These are phyloP conservation scores for Mythimna lalbum DNA, from an alignment of 2,888 invertebrate species.

Conservation along the genomic window DNA sequence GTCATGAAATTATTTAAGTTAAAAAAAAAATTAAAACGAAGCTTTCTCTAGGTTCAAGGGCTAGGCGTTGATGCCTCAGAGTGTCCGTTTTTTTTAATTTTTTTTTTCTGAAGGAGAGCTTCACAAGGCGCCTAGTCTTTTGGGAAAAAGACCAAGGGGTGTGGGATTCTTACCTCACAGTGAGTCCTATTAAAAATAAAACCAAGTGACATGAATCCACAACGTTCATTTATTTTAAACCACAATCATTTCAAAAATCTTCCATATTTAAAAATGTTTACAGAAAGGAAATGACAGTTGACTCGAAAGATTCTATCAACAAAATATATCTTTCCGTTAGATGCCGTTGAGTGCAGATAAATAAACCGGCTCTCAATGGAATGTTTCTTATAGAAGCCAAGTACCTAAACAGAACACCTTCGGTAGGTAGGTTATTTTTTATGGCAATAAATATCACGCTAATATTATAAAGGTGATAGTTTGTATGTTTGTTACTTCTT, in stretches of 20 bases:
- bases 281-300: constrained; percentile 54
- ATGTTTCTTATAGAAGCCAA: constrained; percentile 39
- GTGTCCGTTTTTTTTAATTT: too few species aligned
- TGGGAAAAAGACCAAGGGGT: too few species aligned
- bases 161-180: too few species aligned
- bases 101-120: too few species aligned
- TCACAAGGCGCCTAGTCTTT: too few species aligned
- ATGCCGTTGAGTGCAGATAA: constrained; percentile 58
- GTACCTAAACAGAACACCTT: constrained; percentile 19
- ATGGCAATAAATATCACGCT: constrained; percentile 4
- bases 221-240: constrained; percentile 30
- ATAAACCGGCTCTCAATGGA: constrained; percentile 51
- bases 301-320: constrained; percentile 54
- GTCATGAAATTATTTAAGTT: too few species aligned
- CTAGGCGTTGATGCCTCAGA: too few species aligned
- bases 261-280: constrained; percentile 51
- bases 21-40: too few species aligned
- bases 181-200: not conserved
- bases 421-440: constrained; percentile 13
- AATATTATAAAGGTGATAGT: not conserved
- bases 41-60: too few species aligned
- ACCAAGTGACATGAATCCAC: not conserved
- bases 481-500: too few species aligned
- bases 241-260: constrained; percentile 22
- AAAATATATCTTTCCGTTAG: constrained; percentile 57